phyloP scores from a whole-genome alignment of 2,113 vertebrate genomes.

The Cygnus buccinator region DNA sequence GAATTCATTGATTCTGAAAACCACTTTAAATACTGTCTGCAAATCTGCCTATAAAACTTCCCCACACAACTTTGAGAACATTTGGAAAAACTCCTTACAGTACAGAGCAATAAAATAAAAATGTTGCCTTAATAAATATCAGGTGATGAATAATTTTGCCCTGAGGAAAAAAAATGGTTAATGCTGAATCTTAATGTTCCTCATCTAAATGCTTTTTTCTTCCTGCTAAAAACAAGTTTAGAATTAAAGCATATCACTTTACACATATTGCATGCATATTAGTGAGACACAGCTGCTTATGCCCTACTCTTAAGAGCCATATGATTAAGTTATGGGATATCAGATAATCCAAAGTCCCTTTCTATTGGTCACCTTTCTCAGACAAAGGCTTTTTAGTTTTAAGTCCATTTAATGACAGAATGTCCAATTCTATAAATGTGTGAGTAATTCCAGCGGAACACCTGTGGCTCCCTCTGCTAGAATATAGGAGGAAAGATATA shows the following conservation, averaged over 20 bases:
- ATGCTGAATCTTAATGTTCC: conserved; percentile 90
- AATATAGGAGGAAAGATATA: conserved; percentile 60
- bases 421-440: conserved; percentile 94
- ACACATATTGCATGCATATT: conserved; percentile 99
- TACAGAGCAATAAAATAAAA: conserved; percentile 67
- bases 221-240: conserved; percentile 97
- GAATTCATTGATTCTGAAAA: background rate
- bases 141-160: conserved; percentile 83
- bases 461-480: conserved; percentile 89
- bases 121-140: conserved; percentile 81
- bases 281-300: conserved; percentile 96
- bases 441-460: conserved; percentile 96
- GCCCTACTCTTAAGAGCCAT: conserved; percentile 98
- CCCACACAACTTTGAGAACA: conserved; percentile 66
- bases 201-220: conserved; percentile 94
- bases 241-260: conserved; percentile 99
- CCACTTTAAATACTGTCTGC: background rate
- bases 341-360: conserved; percentile 90
- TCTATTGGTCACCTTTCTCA: conserved; percentile 83
- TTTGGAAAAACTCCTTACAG: conserved; percentile 63
- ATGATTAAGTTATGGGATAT: conserved; percentile 99
- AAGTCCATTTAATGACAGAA: conserved; percentile 98
- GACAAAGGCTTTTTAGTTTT: conserved; percentile 93
- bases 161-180: conserved; percentile 81
- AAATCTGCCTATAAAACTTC: conserved; percentile 38